Percentiles rank a stretch among this genome's conserved stretches.
These are phyloP conservation scores for Brachypterus glaber DNA, from an alignment of 2,888 invertebrate genomes.

Conservation along the genomic window DNA sequence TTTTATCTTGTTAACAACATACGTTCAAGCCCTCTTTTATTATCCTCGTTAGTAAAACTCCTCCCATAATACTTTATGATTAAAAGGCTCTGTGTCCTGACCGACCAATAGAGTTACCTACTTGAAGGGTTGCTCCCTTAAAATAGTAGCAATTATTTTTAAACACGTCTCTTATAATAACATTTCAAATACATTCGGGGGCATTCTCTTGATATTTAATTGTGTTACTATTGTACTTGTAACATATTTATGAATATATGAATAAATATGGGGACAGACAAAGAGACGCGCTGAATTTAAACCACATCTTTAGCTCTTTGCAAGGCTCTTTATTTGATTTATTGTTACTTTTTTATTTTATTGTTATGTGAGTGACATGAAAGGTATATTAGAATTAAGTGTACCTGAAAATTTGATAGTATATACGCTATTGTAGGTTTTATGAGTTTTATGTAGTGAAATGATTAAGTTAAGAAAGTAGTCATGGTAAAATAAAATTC, in stretches of 20 bases:
- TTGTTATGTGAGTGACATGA: no score
- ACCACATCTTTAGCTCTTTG: conserved; percentile 23
- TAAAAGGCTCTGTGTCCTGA: conserved; percentile 25
- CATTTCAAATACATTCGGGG: conserved; percentile 31
- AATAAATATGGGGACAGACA: conserved; percentile 16
- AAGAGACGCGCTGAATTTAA: conserved; percentile 14
- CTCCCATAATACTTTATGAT: conserved; percentile 30
- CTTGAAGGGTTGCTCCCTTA: conserved; percentile 21
- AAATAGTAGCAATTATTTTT: conserved; percentile 31
- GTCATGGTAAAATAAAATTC: no score
- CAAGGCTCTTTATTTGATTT: no score
- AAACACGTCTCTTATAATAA: conserved; percentile 35
- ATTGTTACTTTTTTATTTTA: conserved; percentile 7
- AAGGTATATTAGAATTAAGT: no score
- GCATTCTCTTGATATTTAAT: conserved; percentile 30
- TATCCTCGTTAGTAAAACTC: conserved; percentile 21
- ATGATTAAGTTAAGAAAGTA: no score
- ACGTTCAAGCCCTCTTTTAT: conserved; percentile 18
- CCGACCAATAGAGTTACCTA: conserved; percentile 26
- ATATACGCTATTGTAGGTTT: no score
- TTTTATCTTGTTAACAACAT: conserved; percentile 27
- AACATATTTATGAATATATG: conserved; percentile 28
- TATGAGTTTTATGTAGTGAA: no score
- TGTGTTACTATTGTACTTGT: conserved; percentile 32
- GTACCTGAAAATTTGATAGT: no score